phyloP scores from a whole-genome alignment of 2,113 vertebrate genomes.

The Porphyrio hochstetteri region DNA sequence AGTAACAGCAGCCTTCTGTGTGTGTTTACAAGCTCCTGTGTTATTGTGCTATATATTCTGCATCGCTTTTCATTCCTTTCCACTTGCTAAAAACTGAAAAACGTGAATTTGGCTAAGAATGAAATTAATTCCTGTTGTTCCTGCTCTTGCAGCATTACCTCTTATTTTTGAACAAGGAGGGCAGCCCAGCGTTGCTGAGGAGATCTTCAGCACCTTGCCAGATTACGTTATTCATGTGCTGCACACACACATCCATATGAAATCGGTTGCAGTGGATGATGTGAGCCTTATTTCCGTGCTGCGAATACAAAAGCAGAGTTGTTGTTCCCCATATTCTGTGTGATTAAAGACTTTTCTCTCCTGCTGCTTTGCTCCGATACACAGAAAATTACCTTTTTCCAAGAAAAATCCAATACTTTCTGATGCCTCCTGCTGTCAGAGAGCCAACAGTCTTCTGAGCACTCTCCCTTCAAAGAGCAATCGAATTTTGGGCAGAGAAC shows the following conservation, averaged over 20 bases:
- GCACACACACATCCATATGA: not conserved
- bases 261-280: not conserved
- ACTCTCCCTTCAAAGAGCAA: slow-evolving; percentile 51
- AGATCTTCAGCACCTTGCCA: not conserved
- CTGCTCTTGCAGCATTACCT: not conserved
- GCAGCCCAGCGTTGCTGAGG: not conserved
- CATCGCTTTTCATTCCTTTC: not conserved
- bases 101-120: not conserved
- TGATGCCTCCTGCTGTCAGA: slow-evolving; percentile 49
- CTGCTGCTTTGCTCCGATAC: not conserved
- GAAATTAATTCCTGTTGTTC: not conserved
- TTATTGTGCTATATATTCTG: not conserved
- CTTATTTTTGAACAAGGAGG: not conserved
- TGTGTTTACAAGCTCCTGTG: not conserved
- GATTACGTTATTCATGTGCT: not conserved
- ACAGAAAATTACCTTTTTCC: slow-evolving; percentile 33
- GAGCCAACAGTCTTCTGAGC: slow-evolving; percentile 22
- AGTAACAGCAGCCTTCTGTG: not conserved
- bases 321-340: not conserved
- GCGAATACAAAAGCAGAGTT: not conserved
- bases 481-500: slow-evolving; percentile 10
- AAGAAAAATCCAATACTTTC: slow-evolving; percentile 47
- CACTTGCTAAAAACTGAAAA: not conserved
- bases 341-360: slow-evolving; percentile 23
- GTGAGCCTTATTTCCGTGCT: not conserved